phyloP scores from a whole-genome alignment of 2,797 vertebrate species.

The Sebastes taczanowskii region DNA sequence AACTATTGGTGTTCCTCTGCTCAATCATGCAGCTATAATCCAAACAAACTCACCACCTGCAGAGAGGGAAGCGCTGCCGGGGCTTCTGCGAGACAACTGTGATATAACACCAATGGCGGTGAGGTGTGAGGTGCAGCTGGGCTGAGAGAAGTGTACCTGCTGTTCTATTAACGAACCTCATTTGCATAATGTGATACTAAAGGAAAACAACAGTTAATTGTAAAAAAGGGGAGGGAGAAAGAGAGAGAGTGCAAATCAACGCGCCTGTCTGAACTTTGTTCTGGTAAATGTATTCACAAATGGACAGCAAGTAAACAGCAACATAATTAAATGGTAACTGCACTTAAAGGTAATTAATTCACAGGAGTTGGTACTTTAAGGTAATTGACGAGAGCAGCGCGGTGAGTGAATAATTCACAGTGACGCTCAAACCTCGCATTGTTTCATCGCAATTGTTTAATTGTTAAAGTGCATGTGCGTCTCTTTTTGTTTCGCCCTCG shows the following conservation, averaged over 20 bases:
- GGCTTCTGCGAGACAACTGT: not conserved
- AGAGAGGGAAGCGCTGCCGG: not conserved
- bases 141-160: conserved; percentile 19
- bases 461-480: not conserved
- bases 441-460: not conserved
- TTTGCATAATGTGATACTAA: conserved; percentile 48
- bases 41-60: conserved; percentile 18
- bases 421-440: not conserved
- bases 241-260: not conserved
- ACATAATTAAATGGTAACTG: conserved; percentile 27
- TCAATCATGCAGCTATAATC: conserved; percentile 21
- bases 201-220: conserved; percentile 35
- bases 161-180: conserved; percentile 19
- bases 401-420: conserved; percentile 18
- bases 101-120: conserved; percentile 13
- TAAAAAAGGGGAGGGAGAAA: not conserved
- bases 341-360: conserved; percentile 40
- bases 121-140: conserved; percentile 21
- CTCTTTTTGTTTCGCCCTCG: not conserved
- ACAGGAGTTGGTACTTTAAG: conserved; percentile 24
- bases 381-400: conserved; percentile 20
- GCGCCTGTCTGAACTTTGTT: conserved; percentile 11
- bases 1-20: not conserved
- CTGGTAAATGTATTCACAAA: conserved; percentile 14
- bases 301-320: not conserved